phyloP scores from a whole-genome alignment of 2,113 vertebrate genomes.

The Myodes glareolus region DNA sequence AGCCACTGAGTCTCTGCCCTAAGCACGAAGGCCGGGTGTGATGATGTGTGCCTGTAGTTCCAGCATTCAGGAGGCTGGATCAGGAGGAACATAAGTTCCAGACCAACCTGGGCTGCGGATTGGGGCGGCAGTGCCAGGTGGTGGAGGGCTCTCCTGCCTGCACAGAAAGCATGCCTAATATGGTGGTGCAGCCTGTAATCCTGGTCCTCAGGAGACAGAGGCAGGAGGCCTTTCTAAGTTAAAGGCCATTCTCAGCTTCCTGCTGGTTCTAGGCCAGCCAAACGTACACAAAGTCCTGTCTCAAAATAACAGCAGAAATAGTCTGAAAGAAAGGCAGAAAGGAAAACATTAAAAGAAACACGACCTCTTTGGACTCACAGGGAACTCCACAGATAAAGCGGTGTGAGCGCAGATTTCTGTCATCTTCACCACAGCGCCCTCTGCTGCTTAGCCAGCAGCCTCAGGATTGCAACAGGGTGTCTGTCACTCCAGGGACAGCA shows the following conservation, averaged over 20 bases:
- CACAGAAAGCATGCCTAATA: neutral
- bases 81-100: neutral
- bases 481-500: neutral
- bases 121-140: too few species aligned
- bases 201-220: neutral
- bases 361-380: neutral
- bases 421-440: neutral
- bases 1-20: neutral
- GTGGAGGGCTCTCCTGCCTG: neutral
- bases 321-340: neutral
- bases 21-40: neutral
- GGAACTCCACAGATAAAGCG: neutral
- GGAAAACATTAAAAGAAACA: neutral
- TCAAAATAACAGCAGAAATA: neutral
- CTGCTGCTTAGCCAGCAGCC: neutral
- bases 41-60: neutral
- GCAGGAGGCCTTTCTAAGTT: neutral
- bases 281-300: neutral
- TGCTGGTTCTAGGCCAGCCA: neutral
- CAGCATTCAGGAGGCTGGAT: neutral
- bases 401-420: neutral
- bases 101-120: neutral
- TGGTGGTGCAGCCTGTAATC: neutral
- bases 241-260: neutral
- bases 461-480: neutral